Conservation (phyloP, 1,140 invertebrate species). For the Lethrus apterus region DNA sequence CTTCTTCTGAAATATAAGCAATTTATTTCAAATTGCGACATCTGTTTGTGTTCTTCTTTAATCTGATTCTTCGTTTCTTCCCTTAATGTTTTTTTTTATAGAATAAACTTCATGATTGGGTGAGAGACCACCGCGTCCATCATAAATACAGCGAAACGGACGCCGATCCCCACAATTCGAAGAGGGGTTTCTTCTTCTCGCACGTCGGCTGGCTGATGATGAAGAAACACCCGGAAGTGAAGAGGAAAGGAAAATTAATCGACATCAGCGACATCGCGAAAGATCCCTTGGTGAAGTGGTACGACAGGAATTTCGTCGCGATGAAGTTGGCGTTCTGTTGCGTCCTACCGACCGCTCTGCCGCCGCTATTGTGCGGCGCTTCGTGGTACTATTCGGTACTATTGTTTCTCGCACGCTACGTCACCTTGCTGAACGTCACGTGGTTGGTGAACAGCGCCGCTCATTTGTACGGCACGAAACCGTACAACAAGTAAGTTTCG, state of each 20-base stretch:
- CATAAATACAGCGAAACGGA: conserved; percentile 77
- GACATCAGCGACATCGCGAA: conserved; percentile 66
- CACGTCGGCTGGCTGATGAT: conserved; percentile 79
- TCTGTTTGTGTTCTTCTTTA: no score
- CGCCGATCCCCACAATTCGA: conserved; percentile 75
- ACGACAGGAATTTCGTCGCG: conserved; percentile 5
- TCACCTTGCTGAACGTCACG: conserved; percentile 63
- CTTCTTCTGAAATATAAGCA: no score
- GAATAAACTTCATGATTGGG: conserved; percentile 38
- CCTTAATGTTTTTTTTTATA: no score
- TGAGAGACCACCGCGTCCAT: conserved; percentile 69
- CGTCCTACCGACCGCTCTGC: no score
- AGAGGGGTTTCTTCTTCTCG: conserved; percentile 75
- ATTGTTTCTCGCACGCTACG: conserved; percentile 43
- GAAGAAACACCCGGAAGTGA: conserved; percentile 70
- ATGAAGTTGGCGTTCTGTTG: neutral
- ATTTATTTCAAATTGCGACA: no score
- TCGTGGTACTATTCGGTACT: conserved; percentile 7
- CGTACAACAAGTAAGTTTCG: conserved; percentile 57
- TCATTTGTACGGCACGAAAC: conserved; percentile 57
- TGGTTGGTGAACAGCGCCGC: conserved; percentile 83
- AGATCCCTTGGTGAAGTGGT: conserved; percentile 64
- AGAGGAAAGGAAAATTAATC: conserved; percentile 54
- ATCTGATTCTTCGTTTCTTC: no score
- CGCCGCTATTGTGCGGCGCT: neutral